phyloP scores from a whole-genome alignment of 2,113 vertebrate species.

The Lynx canadensis region DNA sequence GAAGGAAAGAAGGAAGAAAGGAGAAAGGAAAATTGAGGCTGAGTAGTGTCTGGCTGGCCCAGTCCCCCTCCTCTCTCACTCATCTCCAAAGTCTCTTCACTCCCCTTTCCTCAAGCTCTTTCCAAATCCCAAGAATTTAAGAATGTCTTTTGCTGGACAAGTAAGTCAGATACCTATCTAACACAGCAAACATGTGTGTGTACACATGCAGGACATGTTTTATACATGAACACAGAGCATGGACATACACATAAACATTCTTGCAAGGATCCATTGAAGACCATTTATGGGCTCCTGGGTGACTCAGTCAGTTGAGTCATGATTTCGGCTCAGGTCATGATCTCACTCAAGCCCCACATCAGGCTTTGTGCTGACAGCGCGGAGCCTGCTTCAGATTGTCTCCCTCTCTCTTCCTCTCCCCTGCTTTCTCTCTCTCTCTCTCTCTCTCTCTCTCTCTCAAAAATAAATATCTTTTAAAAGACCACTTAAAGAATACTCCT shows the following conservation, averaged over 20 bases:
- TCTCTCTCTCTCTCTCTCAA: too few relatives aligned
- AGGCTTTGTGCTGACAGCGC: too few relatives aligned
- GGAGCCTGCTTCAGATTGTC: too few relatives aligned
- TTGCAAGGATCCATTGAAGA: background rate
- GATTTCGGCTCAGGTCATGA: too few relatives aligned
- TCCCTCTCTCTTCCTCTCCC: too few relatives aligned
- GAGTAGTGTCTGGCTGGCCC: background rate
- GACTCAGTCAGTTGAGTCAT: too few relatives aligned
- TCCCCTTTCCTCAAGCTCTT: background rate
- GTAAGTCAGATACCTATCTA: background rate
- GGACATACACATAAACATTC: background rate
- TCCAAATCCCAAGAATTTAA: background rate
- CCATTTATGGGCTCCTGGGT: background rate
- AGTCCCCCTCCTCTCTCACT: background rate
- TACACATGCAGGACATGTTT: background rate
- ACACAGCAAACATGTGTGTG: background rate
- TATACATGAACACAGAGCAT: background rate
- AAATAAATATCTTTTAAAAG: background rate
- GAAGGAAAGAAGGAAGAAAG: background rate
- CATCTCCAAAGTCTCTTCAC: background rate
- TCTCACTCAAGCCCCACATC: too few relatives aligned
- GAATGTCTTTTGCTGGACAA: background rate
- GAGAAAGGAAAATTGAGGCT: background rate
- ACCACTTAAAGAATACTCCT: background rate
- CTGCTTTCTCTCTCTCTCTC: too few relatives aligned